Percentiles rank a stretch among this genome's conserved stretches.
Conservation (phyloP, 1,140 invertebrate genomes). For the Trichonephila clavipes region DNA sequence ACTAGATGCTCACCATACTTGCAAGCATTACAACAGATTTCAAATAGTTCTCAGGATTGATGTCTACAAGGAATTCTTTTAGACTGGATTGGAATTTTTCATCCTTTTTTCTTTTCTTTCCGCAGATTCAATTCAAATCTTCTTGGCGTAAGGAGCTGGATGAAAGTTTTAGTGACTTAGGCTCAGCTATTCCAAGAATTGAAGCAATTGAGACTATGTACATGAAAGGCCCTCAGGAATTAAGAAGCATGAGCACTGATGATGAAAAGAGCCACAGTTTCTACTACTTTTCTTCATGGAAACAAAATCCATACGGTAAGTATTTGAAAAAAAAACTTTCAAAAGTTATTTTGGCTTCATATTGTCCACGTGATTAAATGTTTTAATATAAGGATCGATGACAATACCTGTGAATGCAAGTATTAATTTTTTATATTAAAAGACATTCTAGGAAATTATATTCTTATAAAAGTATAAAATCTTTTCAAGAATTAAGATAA, state of each 20-base stretch:
- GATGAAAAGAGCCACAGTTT: constrained; percentile 56
- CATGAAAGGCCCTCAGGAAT: constrained; percentile 48
- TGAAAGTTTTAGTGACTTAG: not conserved
- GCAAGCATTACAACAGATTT: no score
- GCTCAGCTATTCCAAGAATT: not conserved
- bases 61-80: not conserved
- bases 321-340: no score
- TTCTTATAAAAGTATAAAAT: no score
- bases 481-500: no score
- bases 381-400: no score
- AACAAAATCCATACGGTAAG: constrained; percentile 67
- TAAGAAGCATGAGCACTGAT: constrained; percentile 15
- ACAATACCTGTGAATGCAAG: no score
- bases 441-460: no score
- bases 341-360: no score
- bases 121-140: constrained; percentile 67
- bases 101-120: not conserved
- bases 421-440: no score
- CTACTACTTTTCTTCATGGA: constrained; percentile 74
- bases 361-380: no score
- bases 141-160: constrained; percentile 45
- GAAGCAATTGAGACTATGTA: constrained; percentile 61
- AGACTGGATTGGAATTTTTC: not conserved
- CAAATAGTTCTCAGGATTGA: no score
- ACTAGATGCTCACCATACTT: no score